A percentile compares a stretch with the other conserved stretches of the same genome.
Conservation (phyloP, 2,113 vertebrate genomes). For the Saccopteryx leptura region DNA sequence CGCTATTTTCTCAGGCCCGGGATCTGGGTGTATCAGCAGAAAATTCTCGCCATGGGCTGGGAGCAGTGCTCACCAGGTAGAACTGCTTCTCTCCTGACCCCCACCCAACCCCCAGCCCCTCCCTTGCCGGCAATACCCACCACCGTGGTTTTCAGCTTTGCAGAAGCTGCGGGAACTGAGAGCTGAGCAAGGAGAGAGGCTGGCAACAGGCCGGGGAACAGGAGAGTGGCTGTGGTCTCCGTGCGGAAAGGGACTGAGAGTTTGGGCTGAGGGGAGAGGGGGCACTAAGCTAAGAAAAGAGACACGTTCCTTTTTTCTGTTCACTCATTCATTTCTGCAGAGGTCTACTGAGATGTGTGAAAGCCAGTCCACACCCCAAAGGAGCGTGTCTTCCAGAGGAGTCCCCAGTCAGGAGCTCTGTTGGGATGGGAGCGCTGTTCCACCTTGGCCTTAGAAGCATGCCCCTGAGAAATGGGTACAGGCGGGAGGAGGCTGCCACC, state of each 20-base stretch:
- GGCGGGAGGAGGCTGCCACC: not conserved
- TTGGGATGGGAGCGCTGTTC: not conserved
- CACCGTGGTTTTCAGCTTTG: constrained; percentile 74
- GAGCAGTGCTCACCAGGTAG: not conserved
- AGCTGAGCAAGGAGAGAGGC: constrained; percentile 69
- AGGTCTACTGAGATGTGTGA: not conserved
- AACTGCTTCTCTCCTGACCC: not conserved
- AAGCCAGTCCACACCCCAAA: not conserved
- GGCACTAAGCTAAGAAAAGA: constrained; percentile 50
- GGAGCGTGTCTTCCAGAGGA: not conserved
- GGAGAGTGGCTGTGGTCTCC: constrained; percentile 66
- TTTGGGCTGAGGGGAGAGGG: not conserved
- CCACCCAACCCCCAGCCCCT: not conserved
- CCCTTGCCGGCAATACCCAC: constrained; percentile 11
- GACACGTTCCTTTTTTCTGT: not conserved
- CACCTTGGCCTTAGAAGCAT: not conserved
- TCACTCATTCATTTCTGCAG: constrained; percentile 13
- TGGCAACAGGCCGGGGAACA: not conserved
- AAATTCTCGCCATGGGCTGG: constrained; percentile 36
- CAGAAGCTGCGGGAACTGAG: constrained; percentile 79
- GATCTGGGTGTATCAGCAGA: constrained; percentile 75
- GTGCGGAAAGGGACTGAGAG: not conserved
- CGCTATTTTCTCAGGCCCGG: constrained; percentile 77
- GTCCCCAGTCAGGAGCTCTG: not conserved
- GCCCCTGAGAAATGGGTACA: not conserved